Percentiles rank a stretch among this genome's conserved stretches.
phyloP scores from a whole-genome alignment of 2,797 vertebrate genomes.

The Pangasius djambal region DNA sequence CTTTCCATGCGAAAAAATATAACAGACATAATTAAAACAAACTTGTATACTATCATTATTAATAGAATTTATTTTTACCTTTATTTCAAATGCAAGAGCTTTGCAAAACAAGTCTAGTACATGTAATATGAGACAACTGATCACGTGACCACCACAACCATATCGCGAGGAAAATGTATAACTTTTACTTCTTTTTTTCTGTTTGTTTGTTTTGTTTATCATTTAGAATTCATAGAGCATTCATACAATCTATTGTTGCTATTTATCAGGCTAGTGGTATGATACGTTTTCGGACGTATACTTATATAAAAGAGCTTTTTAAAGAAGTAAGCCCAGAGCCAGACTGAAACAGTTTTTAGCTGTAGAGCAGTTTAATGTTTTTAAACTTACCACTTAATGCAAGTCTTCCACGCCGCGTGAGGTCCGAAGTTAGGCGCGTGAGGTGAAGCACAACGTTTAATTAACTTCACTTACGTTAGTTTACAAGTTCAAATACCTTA shows the following conservation, averaged over 20 bases:
- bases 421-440: not conserved
- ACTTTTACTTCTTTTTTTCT: not conserved
- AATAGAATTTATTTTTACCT: not conserved
- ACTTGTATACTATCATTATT: not conserved
- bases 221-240: not conserved
- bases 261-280: not conserved
- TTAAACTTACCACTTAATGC: constrained; percentile 30
- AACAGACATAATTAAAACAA: not conserved
- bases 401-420: not conserved
- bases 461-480: not conserved
- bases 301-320: not conserved
- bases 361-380: not conserved
- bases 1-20: not conserved
- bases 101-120: constrained; percentile 31
- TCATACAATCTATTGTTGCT: not conserved
- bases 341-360: not conserved
- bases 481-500: not conserved
- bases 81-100: not conserved
- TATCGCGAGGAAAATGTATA: not conserved
- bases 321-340: not conserved
- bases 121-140: constrained; percentile 26
- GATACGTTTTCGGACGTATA: not conserved
- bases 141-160: constrained; percentile 37
- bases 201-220: not conserved
- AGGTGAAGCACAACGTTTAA: not conserved